Base-by-base conservation (phyloP, 2,888 invertebrate genomes). In the Saturnia japonica region DNA sequence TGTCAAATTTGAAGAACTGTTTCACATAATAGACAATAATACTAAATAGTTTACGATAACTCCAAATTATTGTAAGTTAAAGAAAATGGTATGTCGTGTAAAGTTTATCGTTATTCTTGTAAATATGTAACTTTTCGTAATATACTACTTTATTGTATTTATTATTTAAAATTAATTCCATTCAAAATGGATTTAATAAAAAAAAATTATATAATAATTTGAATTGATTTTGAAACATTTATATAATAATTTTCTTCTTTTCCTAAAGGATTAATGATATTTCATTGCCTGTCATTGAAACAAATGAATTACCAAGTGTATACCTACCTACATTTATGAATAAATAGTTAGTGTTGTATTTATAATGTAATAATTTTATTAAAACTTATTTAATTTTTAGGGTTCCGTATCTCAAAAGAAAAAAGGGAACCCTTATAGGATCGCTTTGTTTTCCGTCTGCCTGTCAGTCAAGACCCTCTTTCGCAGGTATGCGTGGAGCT, bases 41-140 rank as follows among this genome's bases (percentile, higher is more conserved):
- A n/a, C n/a, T 66, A 68, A 68, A 71, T 71, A 71, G 68, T 68
- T 68, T 67, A 68, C 34, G 45, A 60, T 71, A 51, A 68, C 45
- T 54, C 51, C 54, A 16, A 70, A 42, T 57, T 70, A 69, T 66
- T 66, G 43, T 71, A 54, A 66, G 70, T 25, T 57, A 51, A 28
- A 57, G 22, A 40, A 25, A 57, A 19, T 28, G 3, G 19, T 62
- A 47, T 64, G 25, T 68, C 34, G 34, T 45, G 19, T 42, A 67
- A 70, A 67, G n/a, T 70, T 19, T 70, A 70, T 70, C 70, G 72
- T 75, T 68, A 71, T 70, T 73, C 40, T 45, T 75, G 75, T 75
- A 74, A 60, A 75, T 74, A 75, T 68, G 68, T 51, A 68, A 64
- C 51, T 68, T 54, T 71, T 71, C 70, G 68, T 62, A 71, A 69